Percentiles rank a stretch among this genome's conserved stretches.
Conservation (phyloP, 2,113 vertebrate species). For the Nothoprocta perdicaria region DNA sequence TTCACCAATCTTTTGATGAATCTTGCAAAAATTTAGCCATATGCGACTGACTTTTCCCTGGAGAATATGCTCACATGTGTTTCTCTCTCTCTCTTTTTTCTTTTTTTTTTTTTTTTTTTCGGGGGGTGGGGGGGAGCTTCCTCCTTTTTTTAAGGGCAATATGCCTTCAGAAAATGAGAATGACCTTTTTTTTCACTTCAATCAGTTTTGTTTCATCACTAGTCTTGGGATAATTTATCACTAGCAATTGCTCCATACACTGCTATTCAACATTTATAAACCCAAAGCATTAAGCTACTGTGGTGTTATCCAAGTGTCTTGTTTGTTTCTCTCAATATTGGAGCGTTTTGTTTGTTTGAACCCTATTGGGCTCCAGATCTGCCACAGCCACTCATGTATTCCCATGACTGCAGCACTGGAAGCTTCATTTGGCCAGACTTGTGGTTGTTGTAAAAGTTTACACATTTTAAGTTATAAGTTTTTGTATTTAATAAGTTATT, state of each 20-base stretch:
- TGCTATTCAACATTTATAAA: slow-evolving; percentile 55
- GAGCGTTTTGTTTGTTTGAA: slow-evolving; percentile 46
- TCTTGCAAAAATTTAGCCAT: not conserved
- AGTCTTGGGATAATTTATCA: slow-evolving; percentile 49
- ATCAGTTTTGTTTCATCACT: slow-evolving; percentile 55
- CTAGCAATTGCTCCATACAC: slow-evolving; percentile 19
- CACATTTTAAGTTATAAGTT: not conserved
- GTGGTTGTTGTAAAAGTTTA: slow-evolving; percentile 70
- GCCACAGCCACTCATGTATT: slow-evolving; percentile 59
- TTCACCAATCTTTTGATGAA: not conserved
- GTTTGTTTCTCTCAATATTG: slow-evolving; percentile 49
- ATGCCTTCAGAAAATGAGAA: not conserved
- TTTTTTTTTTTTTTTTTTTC: no score
- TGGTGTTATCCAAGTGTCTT: slow-evolving; percentile 23
- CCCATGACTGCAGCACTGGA: slow-evolving; percentile 19
- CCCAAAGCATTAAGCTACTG: slow-evolving; percentile 8
- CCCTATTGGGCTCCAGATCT: slow-evolving; percentile 70
- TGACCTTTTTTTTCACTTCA: slow-evolving; percentile 36
- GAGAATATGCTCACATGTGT: not conserved
- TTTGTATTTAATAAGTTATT: slow-evolving; percentile 50
- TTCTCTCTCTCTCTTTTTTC: not conserved
- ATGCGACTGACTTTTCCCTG: not conserved
- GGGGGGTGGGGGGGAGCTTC: no score
- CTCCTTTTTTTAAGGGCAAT: not conserved
- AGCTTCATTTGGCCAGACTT: slow-evolving; percentile 63